Base-by-base conservation (phyloP, 2,113 vertebrate genomes). In the Pandion haliaetus region DNA sequence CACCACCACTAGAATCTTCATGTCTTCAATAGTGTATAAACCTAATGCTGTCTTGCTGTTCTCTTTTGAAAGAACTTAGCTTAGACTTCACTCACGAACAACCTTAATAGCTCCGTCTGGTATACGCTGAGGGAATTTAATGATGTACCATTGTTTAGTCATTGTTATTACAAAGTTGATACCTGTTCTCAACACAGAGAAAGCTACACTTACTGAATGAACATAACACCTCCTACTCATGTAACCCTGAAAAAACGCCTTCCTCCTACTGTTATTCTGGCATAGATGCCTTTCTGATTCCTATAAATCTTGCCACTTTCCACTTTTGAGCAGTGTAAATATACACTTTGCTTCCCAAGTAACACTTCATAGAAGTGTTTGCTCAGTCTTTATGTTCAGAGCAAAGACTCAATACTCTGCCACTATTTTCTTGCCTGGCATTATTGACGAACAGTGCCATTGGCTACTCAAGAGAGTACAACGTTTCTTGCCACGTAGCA, bases 131-230 rank as follows among this genome's bases (percentile, higher is more conserved):
- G 13, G 16, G 17, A 9, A 72, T 57, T 87, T 14, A 36, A 25
- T 2, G 4, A 61, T 3, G 15, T 3, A 13, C 0, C 0, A 18
- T n/a, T 72, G 18, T 57, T 63, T 29, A n/a, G 17, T 23, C 2
- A 0, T 8, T 20, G 3, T 71, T 50, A 31, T 17, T 8, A 34
- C 26, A 10, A 85, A 67, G n/a, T 5, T 17, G 32, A 63, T 16
- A 25, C 2, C 31, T 6, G 6, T 9, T 50, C 66, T 63, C 58
- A 54, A 57, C 10, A 25, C 14, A 8, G 20, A 63, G 49, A 40
- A 69, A 57, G 32, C 17, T 28, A 20, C 36, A 5, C 20, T 49
- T 2, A 0, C 40, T 34, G 13, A 17, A 29, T 1, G 17, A 70
- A 2, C 34, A 3, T 10, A 38, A 9, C 38, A 32, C 5, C 20